A percentile compares a stretch with the other conserved stretches of the same genome.
Conservation (phyloP, 2,888 invertebrate species). For the Napeogenes inachia region DNA sequence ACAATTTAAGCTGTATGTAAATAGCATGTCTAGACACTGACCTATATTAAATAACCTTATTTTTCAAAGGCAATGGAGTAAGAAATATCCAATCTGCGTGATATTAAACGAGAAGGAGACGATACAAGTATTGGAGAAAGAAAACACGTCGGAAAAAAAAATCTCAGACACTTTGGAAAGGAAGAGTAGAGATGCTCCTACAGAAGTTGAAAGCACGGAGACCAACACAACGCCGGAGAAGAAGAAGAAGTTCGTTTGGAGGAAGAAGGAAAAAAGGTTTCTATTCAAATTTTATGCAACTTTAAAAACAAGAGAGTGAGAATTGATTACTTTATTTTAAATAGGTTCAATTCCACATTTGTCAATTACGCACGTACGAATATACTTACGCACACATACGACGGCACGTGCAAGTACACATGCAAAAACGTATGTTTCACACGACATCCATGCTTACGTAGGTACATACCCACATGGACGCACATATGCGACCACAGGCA, state of each 20-base stretch:
- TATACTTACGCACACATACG: no score
- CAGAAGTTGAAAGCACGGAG: constrained; percentile 66
- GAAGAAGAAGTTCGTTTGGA: constrained; percentile 68
- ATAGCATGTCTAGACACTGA: neutral
- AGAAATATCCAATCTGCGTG: constrained; percentile 94
- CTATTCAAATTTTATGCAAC: neutral
- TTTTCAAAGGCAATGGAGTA: constrained; percentile 85
- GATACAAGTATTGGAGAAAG: constrained; percentile 68
- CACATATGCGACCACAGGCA: no score
- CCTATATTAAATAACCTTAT: constrained; percentile 19
- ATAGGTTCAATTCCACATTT: no score
- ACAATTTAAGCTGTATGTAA: no score
- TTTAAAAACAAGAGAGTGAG: neutral
- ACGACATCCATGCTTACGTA: no score
- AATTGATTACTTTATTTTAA: no score
- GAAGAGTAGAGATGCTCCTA: constrained; percentile 51
- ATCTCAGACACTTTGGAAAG: constrained; percentile 45
- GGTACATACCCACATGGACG: no score
- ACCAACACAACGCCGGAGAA: constrained; percentile 69
- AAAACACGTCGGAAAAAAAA: constrained; percentile 53
- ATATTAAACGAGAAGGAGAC: constrained; percentile 73
- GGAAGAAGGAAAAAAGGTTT: constrained; percentile 63
- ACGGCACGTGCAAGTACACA: no score
- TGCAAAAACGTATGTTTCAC: no score
- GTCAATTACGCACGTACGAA: neutral